These are phyloP conservation scores for Xylota sylvarum DNA, from an alignment of 2,888 invertebrate species.

Conservation along the genomic window DNA sequence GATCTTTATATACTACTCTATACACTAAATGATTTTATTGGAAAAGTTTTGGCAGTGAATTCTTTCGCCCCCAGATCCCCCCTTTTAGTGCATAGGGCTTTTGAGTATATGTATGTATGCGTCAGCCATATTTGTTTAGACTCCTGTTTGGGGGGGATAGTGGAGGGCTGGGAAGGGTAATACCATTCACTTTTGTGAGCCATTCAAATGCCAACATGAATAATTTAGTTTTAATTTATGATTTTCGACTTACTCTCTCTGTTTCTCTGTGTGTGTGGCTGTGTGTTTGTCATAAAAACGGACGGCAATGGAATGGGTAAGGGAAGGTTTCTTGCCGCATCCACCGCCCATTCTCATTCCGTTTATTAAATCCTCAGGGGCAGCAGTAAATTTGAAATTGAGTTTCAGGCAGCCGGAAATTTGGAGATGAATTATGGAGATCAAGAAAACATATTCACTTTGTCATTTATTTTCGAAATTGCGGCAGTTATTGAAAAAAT, in stretches of 20 bases:
- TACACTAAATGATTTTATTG: slow-evolving; percentile 73
- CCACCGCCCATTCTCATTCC: neutral
- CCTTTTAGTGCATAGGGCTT: slow-evolving; percentile 4
- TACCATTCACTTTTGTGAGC: slow-evolving; percentile 16
- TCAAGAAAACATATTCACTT: slow-evolving; percentile 52
- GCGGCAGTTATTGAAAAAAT: slow-evolving; percentile 23
- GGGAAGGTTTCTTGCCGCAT: neutral
- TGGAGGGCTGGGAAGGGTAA: neutral
- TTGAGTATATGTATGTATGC: slow-evolving; percentile 11
- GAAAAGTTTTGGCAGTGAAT: slow-evolving; percentile 58
- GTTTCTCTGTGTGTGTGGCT: slow-evolving; percentile 7
- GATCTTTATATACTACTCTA: slow-evolving; percentile 44
- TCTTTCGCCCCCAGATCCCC: neutral
- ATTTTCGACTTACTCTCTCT: slow-evolving; percentile 20
- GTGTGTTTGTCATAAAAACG: slow-evolving; percentile 32
- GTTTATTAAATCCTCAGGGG: slow-evolving; percentile 4
- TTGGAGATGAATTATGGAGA: slow-evolving; percentile 52
- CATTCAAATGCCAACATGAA: slow-evolving; percentile 64
- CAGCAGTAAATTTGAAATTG: slow-evolving; percentile 55
- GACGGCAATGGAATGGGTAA: neutral
- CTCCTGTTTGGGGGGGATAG: too few relatives aligned
- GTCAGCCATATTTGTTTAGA: slow-evolving; percentile 39
- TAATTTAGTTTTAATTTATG: slow-evolving; percentile 74
- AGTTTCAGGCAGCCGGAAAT: slow-evolving; percentile 54
- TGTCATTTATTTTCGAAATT: slow-evolving; percentile 37